Percentiles rank a stretch among this genome's conserved stretches.
phyloP scores from a whole-genome alignment of 2,113 vertebrate species.

The Hemiprocne comata region DNA sequence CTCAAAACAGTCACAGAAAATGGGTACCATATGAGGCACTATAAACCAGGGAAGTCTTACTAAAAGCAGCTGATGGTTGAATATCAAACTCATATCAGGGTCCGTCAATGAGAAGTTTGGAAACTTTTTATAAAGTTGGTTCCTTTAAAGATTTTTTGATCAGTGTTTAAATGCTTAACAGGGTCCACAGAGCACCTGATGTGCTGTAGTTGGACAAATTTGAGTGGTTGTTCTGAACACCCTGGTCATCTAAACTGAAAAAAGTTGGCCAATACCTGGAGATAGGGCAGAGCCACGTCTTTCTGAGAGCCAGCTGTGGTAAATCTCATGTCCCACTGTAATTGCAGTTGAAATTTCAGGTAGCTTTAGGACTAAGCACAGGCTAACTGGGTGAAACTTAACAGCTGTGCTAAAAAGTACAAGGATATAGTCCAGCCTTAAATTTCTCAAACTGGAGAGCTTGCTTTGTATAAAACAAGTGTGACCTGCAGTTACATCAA shows the following conservation, averaged over 20 bases:
- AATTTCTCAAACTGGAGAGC: neutral
- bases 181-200: neutral
- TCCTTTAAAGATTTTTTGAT: neutral
- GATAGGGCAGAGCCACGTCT: neutral
- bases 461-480: neutral
- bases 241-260: neutral
- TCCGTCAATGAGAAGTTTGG: neutral
- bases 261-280: neutral
- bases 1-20: neutral
- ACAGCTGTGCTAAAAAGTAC: neutral
- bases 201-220: neutral
- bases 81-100: rapidly evolving
- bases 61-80: neutral
- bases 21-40: neutral
- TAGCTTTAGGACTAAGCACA: neutral
- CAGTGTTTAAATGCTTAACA: neutral
- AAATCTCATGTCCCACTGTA: neutral
- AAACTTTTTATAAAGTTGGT: neutral
- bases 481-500: neutral
- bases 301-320: neutral
- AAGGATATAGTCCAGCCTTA: neutral
- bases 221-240: neutral
- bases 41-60: neutral
- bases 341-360: neutral
- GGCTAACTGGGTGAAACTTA: neutral